Base-by-base conservation (phyloP, 2,797 vertebrate species). In the Acanthurus tractus region DNA sequence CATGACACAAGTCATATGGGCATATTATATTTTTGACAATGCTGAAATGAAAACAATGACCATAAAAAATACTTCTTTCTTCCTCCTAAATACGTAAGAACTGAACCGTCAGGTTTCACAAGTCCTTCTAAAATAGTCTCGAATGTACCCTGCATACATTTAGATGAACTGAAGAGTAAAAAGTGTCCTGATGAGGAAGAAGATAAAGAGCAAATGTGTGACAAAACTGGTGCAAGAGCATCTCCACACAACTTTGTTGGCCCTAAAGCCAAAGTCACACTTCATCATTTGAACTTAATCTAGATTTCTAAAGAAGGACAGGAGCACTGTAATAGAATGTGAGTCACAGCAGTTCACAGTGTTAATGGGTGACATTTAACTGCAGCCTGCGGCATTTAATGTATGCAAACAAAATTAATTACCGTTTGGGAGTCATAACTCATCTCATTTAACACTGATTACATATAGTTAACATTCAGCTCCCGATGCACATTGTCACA, bases 391-490 rank as follows among this genome's bases (percentile, higher is more conserved):
- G 40, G 55, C 45, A 36, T 76, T 63, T 77, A 80, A 80, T 63
- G 42, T 50, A 79, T 68, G 68, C 48, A 82, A 66, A 79, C 69
- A 58, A 67, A 76, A 69, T 56, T 8, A 69, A 62, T 63, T 63
- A 71, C n/a, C 44, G 13, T 67, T 64, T 40, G 53, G 14, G 48
- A 76, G 53, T 78, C 38, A 44, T 34, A 23, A 56, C 45, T 74
- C 45, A 72, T 75, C 15, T 56, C 46, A 67, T 74, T 83, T 58
- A 74, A 69, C 52, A 70, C 63, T 80, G 49, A 25, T 70, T 25
- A 49, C 48, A 57, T 49, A n/a, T 18, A 42, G 40, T 36, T 48
- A 49, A 23, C 34, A 53, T 53, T 10, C 10, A 54, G 20, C 38
- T 75, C 20, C 45, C 8, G 15, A 14, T 53, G 25, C 61, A 52